phyloP scores from a whole-genome alignment of 37 sponge, comb jelly and placozoan genomes.

The Hexactinellida sp. region DNA sequence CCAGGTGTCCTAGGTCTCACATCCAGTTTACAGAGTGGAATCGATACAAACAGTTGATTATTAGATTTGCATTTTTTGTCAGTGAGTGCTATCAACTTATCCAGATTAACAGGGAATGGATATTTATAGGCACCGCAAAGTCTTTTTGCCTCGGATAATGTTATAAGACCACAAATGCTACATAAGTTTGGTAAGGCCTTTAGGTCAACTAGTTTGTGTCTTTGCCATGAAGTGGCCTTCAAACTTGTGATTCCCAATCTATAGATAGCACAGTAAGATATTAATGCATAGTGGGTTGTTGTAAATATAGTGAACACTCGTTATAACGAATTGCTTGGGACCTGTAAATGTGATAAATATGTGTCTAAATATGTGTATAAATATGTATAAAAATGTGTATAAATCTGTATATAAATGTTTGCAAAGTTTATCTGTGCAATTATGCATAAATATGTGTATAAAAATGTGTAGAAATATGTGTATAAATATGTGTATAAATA shows the following conservation, averaged over 20 bases:
- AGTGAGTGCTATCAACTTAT: background rate
- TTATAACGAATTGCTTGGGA: no score
- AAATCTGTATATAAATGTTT: no score
- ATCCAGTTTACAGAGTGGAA: background rate
- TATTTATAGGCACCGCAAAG: background rate
- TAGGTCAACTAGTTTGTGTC: conserved; percentile 6
- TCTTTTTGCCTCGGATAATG: background rate
- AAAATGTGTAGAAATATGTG: no score
- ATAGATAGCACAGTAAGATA: no score
- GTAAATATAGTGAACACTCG: no score
- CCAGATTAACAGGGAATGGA: background rate
- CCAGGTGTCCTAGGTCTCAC: background rate
- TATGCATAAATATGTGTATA: no score
- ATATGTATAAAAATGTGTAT: no score
- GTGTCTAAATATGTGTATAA: no score
- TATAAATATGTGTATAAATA: no score
- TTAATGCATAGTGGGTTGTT: no score
- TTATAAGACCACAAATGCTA: background rate
- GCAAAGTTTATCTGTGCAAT: no score
- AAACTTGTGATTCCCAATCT: background rate
- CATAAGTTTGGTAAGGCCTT: background rate
- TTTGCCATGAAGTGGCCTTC: background rate
- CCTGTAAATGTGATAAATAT: no score
- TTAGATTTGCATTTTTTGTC: background rate
- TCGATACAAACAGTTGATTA: background rate